A percentile compares a stretch with the other conserved stretches of the same genome.
Evolutionary conservation across 1,140 invertebrate genomes (phyloP).

Genomic region (Luehdorfia chinensis): DNA sequence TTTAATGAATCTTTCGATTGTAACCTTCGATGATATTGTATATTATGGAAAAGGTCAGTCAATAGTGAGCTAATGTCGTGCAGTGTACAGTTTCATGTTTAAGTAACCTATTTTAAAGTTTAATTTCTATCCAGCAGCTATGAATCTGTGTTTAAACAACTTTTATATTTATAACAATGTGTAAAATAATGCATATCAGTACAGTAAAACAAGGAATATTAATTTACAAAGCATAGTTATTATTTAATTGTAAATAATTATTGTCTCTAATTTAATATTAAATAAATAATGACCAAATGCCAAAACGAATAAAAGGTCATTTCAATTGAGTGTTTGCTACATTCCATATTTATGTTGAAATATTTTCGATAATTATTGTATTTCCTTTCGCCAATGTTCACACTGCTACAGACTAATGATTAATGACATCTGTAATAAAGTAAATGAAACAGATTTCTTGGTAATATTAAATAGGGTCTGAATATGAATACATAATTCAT

Average conservation of each 20-base stretch:
- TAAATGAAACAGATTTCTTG: too few species aligned
- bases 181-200: conserved; percentile 71
- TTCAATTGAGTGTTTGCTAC: conserved; percentile 74
- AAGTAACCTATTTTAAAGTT: conserved; percentile 68
- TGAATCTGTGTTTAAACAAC: conserved; percentile 73
- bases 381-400: conserved; percentile 26
- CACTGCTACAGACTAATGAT: not conserved
- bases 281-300: conserved; percentile 61
- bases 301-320: conserved; percentile 60
- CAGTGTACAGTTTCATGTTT: conserved; percentile 68
- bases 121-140: conserved; percentile 71
- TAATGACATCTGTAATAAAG: too few species aligned
- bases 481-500: too few species aligned
- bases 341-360: conserved; percentile 77
- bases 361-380: conserved; percentile 62
- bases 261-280: conserved; percentile 72
- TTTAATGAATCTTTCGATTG: conserved; percentile 72
- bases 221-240: conserved; percentile 73
- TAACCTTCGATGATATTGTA: conserved; percentile 69
- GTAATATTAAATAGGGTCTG: too few species aligned
- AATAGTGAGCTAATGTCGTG: conserved; percentile 60
- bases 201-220: conserved; percentile 66
- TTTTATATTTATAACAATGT: conserved; percentile 68
- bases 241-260: conserved; percentile 73
- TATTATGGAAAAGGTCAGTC: conserved; percentile 65